Conservation (phyloP, 2,797 vertebrate species). For the Octomys mimax region DNA sequence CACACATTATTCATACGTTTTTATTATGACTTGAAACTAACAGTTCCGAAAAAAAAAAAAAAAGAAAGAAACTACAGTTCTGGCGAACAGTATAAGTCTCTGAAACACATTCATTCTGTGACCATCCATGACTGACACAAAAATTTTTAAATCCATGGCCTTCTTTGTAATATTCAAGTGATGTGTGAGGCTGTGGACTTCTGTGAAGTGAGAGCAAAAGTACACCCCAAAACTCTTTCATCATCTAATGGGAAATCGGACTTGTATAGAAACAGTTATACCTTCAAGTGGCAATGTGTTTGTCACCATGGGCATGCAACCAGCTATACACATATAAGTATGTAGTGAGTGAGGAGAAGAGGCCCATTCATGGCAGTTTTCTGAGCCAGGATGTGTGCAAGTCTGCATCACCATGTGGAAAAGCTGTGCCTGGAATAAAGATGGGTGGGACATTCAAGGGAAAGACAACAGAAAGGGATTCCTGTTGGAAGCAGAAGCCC, state of each 20-base stretch:
- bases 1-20: too few relatives aligned
- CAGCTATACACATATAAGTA: neutral
- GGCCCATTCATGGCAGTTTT: neutral
- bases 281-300: neutral
- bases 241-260: neutral
- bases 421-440: neutral
- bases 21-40: too few relatives aligned
- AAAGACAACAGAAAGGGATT: neutral
- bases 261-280: neutral
- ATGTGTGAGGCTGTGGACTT: neutral
- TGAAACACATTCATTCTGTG: neutral
- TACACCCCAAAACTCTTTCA: neutral
- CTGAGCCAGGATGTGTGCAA: neutral
- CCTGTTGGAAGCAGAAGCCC: neutral
- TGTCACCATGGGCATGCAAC: neutral
- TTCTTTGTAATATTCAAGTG: neutral
- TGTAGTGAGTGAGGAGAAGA: neutral
- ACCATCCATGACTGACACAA: neutral
- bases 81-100: neutral
- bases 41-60: too few relatives aligned
- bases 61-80: neutral
- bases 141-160: neutral
- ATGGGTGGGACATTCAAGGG: neutral
- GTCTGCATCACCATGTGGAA: neutral
- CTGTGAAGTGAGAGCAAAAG: conserved; percentile 5